Evolutionary conservation across 2,797 vertebrate genomes (phyloP), one percentile per base, ranked within the genome.

Genomic region (Enteromius paludinosus): DNA sequence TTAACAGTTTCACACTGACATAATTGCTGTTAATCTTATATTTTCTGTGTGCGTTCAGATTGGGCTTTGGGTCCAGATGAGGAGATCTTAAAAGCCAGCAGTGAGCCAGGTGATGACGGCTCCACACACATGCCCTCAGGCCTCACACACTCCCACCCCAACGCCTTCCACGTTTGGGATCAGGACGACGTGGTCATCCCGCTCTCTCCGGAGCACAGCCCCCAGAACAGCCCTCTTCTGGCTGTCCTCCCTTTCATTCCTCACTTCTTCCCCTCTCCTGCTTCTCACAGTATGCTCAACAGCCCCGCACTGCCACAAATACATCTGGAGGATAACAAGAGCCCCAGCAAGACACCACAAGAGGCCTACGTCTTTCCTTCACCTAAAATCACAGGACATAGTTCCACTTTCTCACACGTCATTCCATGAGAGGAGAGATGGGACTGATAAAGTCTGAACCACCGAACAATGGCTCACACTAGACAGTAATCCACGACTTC

Each of bases 141-240:
- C 10, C 83, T 91, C 49, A 84, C 65, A 75, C 92, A 92, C 87
- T 93, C 93, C 56, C 94, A 93, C 85, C 90, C 89, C 0, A 94
- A 94, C 6, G 92, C 94, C 82, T 96, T 95, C 88, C 94, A 94
- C 12, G 91, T 95, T 47, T 94, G 94, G 93, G 90, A 94, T 82
- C 91, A 91, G 84, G 92, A 95, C 0, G 93, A 93, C 1, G 90
- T 95, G 79, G 92, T 93, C 73, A 94, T 96, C 75, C 90, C 92
- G 9, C 91, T 95, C 0, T 56, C 90, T 0, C 23, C 20, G 0
- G 5, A 81, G 0, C 86, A 87, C 17, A 92, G 87, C 83, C 91
- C 91, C 0, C 45, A 84, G 68, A 4, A 72, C 85, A 94, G 92
- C 86, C 94, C 94, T 25, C 64, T 94, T 83, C 88, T 93, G 72